Percentiles rank a stretch among this genome's conserved stretches.
These are phyloP conservation scores for Saccostrea echinata DNA, from an alignment of 1,140 invertebrate genomes.

Conservation along the genomic window DNA sequence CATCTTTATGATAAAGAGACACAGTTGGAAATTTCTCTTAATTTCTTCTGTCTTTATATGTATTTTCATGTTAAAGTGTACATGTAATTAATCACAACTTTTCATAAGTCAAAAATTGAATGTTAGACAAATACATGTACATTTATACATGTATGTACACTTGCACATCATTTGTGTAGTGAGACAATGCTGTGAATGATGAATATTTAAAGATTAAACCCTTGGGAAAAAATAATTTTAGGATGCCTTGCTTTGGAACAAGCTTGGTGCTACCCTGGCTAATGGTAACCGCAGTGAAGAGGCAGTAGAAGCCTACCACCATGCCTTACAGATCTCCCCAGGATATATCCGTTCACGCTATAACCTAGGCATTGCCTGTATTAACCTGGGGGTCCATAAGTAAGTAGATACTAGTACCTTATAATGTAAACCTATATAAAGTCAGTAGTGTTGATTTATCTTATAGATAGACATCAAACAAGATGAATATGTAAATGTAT, in stretches of 20 bases:
- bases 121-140: too few relatives aligned
- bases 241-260: constrained; percentile 98
- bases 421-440: background rate
- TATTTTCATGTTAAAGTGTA: too few relatives aligned
- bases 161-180: too few relatives aligned
- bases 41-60: background rate
- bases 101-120: too few relatives aligned
- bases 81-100: too few relatives aligned
- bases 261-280: constrained; percentile 96
- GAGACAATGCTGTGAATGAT: too few relatives aligned
- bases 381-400: constrained; percentile 96
- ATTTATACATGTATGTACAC: too few relatives aligned
- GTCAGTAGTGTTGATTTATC: too few relatives aligned
- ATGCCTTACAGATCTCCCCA: constrained; percentile 93
- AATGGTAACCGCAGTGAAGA: constrained; percentile 97
- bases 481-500: too few relatives aligned
- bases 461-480: too few relatives aligned
- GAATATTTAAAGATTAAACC: too few relatives aligned
- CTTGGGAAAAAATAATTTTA: constrained; percentile 69
- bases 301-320: constrained; percentile 96
- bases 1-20: too few relatives aligned
- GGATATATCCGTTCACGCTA: constrained; percentile 98
- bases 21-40: background rate
- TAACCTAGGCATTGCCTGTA: constrained; percentile 98
- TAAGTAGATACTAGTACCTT: constrained; percentile 79